Evolutionary conservation across 2,888 invertebrate genomes (phyloP).

Genomic region (Dynastes tityus): DNA sequence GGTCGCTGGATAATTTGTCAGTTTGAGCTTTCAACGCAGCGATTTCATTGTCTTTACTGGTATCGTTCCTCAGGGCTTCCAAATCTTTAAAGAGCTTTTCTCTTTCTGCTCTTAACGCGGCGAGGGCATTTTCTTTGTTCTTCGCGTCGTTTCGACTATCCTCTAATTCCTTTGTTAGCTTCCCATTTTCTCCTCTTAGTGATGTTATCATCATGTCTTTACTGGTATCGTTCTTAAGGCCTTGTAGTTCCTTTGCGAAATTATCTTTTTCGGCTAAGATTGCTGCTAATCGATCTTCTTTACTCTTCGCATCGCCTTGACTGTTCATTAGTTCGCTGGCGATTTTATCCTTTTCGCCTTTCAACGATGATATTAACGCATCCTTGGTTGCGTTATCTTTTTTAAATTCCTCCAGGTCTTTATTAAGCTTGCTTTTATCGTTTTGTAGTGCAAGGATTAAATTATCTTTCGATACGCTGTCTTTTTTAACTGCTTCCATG

Average conservation of each 20-base stretch:
- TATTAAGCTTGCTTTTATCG: conserved; percentile 22
- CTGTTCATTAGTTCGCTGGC: conserved; percentile 26
- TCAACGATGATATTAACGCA: conserved; percentile 12
- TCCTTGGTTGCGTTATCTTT: conserved; percentile 14
- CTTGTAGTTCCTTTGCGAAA: conserved; percentile 49
- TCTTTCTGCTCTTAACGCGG: conserved; percentile 55
- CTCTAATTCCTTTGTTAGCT: conserved; percentile 37
- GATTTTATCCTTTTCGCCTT: conserved; percentile 39
- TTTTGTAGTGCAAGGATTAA: conserved; percentile 26
- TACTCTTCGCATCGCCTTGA: conserved; percentile 32
- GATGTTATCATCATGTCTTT: conserved; percentile 38
- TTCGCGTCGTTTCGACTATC: conserved; percentile 29
- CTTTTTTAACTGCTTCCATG: conserved; percentile 33
- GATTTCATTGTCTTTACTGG: conserved; percentile 3
- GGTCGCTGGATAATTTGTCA: conserved; percentile 39
- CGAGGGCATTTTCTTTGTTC: conserved; percentile 29
- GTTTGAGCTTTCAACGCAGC: conserved; percentile 30
- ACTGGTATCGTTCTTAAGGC: conserved; percentile 28
- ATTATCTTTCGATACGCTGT: conserved; percentile 28
- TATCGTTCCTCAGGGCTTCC: not conserved
- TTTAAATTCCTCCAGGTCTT: conserved; percentile 16
- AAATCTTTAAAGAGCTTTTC: conserved; percentile 52
- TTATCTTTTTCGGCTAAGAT: conserved; percentile 58
- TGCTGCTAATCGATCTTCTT: conserved; percentile 19
- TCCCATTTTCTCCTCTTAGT: conserved; percentile 47